Evolutionary conservation across 2,113 vertebrate species (phyloP).

Genomic region (Phalacrocorax aristotelis): DNA sequence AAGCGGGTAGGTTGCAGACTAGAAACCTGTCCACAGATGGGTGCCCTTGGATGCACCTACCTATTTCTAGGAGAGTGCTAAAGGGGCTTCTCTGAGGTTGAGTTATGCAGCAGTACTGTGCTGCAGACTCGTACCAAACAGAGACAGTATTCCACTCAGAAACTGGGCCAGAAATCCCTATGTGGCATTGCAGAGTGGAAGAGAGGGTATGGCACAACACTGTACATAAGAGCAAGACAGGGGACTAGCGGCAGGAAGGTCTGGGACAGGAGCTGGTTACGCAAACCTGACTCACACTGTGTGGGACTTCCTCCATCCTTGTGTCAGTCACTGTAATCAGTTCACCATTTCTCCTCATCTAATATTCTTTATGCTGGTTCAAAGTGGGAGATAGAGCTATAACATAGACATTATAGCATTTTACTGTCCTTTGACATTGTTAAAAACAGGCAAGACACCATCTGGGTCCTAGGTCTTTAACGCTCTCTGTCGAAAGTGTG

Average conservation of each 20-base stretch:
- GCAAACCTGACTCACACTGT: fast-evolving
- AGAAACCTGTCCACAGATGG: not conserved
- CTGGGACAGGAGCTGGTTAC: not conserved
- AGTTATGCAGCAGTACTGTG: not conserved
- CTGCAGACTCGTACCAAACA: not conserved
- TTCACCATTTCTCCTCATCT: not conserved
- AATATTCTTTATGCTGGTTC: not conserved
- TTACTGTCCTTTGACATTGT: not conserved
- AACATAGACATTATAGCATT: not conserved
- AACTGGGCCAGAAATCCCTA: not conserved
- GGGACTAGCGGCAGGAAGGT: fast-evolving
- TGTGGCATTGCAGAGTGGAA: fast-evolving
- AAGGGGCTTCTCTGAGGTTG: not conserved
- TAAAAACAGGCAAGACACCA: not conserved
- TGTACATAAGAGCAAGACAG: not conserved
- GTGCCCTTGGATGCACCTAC: not conserved
- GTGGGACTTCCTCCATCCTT: not conserved
- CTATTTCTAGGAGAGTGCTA: not conserved
- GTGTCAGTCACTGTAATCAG: not conserved
- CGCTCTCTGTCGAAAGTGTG: not conserved
- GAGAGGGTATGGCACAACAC: not conserved
- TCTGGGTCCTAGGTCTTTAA: not conserved
- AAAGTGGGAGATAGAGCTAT: not conserved
- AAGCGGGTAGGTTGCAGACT: not conserved
- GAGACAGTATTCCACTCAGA: not conserved